Base-by-base conservation (phyloP, 2,797 vertebrate species). In the Microctenopoma stevenorrisi region DNA sequence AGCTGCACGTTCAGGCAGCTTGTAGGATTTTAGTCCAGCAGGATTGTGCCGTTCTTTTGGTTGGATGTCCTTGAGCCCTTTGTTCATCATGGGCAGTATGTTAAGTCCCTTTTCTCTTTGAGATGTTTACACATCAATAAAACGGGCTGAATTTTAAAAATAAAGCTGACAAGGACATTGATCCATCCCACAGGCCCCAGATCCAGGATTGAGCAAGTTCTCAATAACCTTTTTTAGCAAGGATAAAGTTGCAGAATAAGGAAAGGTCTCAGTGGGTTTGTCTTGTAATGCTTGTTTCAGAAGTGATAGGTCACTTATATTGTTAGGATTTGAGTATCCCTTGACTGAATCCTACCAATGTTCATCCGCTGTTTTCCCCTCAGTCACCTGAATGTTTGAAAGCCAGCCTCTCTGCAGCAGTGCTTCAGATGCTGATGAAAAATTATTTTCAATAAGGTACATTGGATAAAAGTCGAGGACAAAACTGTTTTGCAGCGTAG, bases 51-150 rank as follows among this genome's bases (percentile, higher is more conserved):
- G 76, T 86, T 88, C 88, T 90, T 86, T 84, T 72, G 65, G 63
- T 88, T 83, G 74, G 70, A 74, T 78, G 89, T 92, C 91, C 92
- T 93, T 93, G 88, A 87, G 86, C 78, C 64, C 83, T 91, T 92
- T 92, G 89, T 93, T 90, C 83, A 79, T 83, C 66, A 18, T 61
- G 82, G 86, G 85, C 85, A 79, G 88, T 61, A 74, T 91, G 84
- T 87, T 90, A 92, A 89, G 88, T 85, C 73, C 62, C 79, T 77
- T 88, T 90, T 83, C 87, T 91, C 82, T 81, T 86, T 59, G 72
- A 93, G 89, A 93, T 92, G 90, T 90, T 92, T 89, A 90, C 88
- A 91, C 88, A 90, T 93, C 91, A 93, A 93, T 92, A 90, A 89
- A 90, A 88, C 70, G 68, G 85, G 71, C 80, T 83, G 78, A 88